Evolutionary conservation across 2,797 vertebrate genomes (phyloP), one percentile per base, ranked within the genome.

Genomic region (Microctenopoma steveboyesi): DNA sequence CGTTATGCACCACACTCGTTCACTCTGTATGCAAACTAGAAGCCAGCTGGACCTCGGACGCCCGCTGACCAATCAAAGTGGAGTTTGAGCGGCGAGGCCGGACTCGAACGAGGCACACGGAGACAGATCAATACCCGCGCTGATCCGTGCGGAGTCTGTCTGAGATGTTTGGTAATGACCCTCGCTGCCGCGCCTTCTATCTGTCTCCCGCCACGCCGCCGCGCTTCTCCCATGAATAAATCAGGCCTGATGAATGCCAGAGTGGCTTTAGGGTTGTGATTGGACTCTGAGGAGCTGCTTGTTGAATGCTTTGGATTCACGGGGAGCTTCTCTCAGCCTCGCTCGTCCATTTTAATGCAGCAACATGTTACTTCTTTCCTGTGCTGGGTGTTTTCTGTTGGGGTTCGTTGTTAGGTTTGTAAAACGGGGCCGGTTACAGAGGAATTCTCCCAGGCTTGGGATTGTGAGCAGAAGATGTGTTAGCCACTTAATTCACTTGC

Each of bases 11-110:
- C 67, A 0, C 43, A 1, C 30, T 46, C 51, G n/a, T 61, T 65
- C 80, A 58, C 80, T 79, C 64, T 81, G 76, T 78, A 85, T 83
- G 78, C 70, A 73, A 83, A 83, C 60, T 3, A 72, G 69, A 14
- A 47, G 64, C 37, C 53, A 62, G 66, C 60, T 46, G 74, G 76
- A 69, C 79, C 33, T 25, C 12, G 7, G 45, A 28, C 14, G 4
- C 22, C 39, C 2, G 16, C 27, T 35, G 22, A 12, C 62, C 67
- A 54, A 72, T 72, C 37, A 37, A 40, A 59, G 47, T 42, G 0
- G 5, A 16, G 53, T 11, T 51, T 74, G 0, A 0, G 18, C 4
- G 59, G 35, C 0, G 27, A 62, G 69, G 49, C 16, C 6, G 4
- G 18, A 14, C 28, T 7, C 27, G 43, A 0, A 9, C 0, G 27